Evolutionary conservation across 1,140 invertebrate genomes (phyloP).

Genomic region (Pseudoatta argentina): DNA sequence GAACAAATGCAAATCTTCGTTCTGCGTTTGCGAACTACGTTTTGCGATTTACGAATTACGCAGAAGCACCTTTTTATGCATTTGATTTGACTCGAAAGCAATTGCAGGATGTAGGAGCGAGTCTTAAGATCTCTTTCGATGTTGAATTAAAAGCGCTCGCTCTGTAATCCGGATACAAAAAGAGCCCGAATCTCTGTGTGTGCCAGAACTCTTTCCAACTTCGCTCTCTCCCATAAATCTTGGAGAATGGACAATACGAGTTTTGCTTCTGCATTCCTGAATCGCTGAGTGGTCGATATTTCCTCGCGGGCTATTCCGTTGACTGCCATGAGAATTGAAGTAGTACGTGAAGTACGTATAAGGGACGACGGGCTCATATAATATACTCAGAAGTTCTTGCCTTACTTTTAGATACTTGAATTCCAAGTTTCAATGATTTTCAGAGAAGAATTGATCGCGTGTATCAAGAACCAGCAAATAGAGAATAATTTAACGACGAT

Average conservation of each 20-base stretch:
- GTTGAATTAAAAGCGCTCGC: not conserved
- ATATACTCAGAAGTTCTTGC: conserved; percentile 12
- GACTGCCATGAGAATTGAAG: conserved; percentile 13
- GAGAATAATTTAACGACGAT: conserved; percentile 20
- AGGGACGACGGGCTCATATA: not conserved
- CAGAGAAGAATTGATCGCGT: conserved; percentile 11
- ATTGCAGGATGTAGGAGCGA: not conserved
- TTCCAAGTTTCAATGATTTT: not conserved
- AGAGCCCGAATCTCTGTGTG: not conserved
- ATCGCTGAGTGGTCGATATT: conserved; percentile 16
- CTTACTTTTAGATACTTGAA: not conserved
- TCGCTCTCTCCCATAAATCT: not conserved
- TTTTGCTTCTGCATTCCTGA: conserved; percentile 27
- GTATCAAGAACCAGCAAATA: conserved; percentile 23
- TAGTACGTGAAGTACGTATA: not conserved
- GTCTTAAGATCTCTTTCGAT: not conserved
- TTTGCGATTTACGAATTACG: no score
- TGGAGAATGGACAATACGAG: not conserved
- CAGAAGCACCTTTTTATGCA: no score
- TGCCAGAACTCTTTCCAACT: not conserved
- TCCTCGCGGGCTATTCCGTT: conserved; percentile 11
- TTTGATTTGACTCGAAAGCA: not conserved
- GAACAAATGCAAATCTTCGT: no score
- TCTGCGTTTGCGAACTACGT: no score
- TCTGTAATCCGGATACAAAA: not conserved